Base-by-base conservation (phyloP, 2,888 invertebrate genomes). In the Agrotis segetum region DNA sequence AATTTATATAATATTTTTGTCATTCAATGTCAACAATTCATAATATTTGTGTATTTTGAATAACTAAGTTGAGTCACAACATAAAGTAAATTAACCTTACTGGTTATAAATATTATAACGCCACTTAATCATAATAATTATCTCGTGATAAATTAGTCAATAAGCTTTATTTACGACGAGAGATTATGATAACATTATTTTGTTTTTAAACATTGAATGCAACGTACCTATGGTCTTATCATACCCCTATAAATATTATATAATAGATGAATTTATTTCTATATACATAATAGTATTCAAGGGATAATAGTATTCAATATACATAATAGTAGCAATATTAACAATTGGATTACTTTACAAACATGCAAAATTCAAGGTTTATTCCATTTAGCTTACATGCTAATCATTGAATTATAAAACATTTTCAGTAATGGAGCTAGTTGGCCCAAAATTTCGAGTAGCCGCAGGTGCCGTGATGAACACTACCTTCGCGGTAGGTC, bases 371-470 rank as follows among this genome's bases (percentile, higher is more conserved):
- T 34, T 6, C n/a, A 24, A 53, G 17, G 11, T 34, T 13, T 52
- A 50, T n/a, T 52, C 19, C 19, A 19, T 4, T 2, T 11, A 16
- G 6, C 19, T 29, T 40, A 0, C 46, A n/a, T n/a, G n/a, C n/a
- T n/a, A n/a, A n/a, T n/a, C n/a, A n/a, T n/a, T n/a, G n/a, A n/a
- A n/a, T n/a, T n/a, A n/a, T 29, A 16, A 40, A 7, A 34, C 53
- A 19, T 1, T 71, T 14, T 34, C 90, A 97, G 98, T 97, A 50
- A 97, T 98, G 89, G 98, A 98, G 89, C 92, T 98, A 74, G 97
- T 98, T 9, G 98, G 98, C 0, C 97, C 97, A 0, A 97, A 97
- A 62, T 97, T 97, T 59, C 96, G 98, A 50, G 97, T 98, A 1
- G 92, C 97, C 7, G 97, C 97, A 11, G 97, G 98, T 40, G 97